These are phyloP conservation scores for Sternarchorhynchus goeldii DNA, from an alignment of 2,797 vertebrate genomes.

Conservation along the genomic window DNA sequence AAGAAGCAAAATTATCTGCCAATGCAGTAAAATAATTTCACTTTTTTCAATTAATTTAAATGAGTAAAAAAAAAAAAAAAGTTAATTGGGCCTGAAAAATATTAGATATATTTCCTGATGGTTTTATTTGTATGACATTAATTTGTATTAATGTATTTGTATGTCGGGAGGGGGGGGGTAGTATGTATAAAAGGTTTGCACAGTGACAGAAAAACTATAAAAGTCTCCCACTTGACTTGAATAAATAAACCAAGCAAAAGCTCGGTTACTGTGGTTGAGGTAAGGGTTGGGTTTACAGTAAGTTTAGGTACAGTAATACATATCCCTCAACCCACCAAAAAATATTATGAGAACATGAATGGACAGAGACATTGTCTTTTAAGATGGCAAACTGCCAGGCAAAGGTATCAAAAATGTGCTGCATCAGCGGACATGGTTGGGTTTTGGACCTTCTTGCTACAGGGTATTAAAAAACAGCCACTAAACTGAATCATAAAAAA, in stretches of 20 bases:
- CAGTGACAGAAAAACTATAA: not conserved
- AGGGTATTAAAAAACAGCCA: conserved; percentile 5
- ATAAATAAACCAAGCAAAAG: not conserved
- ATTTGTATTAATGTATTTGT: no score
- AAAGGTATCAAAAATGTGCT: not conserved
- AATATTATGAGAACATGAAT: not conserved
- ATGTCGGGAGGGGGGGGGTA: no score
- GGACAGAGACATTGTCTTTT: no score
- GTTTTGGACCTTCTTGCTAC: conserved; percentile 7
- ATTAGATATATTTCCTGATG: no score
- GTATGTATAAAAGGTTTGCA: no score
- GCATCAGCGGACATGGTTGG: not conserved
- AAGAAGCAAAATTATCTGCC: no score
- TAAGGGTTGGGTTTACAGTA: not conserved
- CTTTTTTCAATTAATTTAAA: no score
- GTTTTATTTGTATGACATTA: no score
- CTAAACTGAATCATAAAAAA: conserved; percentile 19
- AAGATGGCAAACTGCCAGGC: no score
- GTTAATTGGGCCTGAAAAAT: no score
- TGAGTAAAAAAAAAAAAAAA: no score
- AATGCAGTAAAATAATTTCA: no score
- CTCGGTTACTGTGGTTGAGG: not conserved
- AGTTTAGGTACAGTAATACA: not conserved
- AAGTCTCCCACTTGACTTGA: not conserved
- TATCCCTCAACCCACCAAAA: not conserved